Percentiles rank a stretch among this genome's conserved stretches.
Evolutionary conservation across 2,113 vertebrate genomes (phyloP).

Genomic region (Callithrix jacchus): DNA sequence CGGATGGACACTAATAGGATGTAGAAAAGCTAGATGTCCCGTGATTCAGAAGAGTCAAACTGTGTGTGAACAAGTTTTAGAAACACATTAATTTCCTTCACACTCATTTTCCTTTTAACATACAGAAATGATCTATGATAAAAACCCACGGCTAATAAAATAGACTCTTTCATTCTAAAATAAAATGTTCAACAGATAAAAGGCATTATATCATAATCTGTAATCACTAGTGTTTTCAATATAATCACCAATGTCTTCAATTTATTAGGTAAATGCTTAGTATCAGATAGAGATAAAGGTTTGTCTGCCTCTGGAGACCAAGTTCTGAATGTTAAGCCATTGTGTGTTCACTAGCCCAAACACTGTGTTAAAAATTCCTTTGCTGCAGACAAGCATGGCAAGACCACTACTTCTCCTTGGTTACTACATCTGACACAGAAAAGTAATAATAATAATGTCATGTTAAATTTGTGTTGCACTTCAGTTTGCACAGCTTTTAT

Average conservation of each 20-base stretch:
- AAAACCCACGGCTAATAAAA: not conserved
- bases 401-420: not conserved
- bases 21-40: not conserved
- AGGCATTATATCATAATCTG: not conserved
- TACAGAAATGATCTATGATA: not conserved
- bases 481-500: not conserved
- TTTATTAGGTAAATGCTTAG: not conserved
- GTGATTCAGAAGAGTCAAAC: not conserved
- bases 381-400: not conserved
- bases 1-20: not conserved
- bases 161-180: not conserved
- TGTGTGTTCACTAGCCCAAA: not conserved
- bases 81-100: not conserved
- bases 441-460: not conserved
- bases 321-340: not conserved
- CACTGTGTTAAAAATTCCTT: not conserved
- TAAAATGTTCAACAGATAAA: conserved; percentile 5
- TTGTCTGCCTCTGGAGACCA: not conserved
- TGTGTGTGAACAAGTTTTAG: not conserved
- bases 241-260: not conserved
- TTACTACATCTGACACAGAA: not conserved
- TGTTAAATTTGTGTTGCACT: not conserved
- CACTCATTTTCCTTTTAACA: not conserved
- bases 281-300: not conserved
- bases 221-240: not conserved